These are phyloP conservation scores for Zhuqinia jingwanae DNA, from an alignment of 2,888 invertebrate genomes.

Conservation along the genomic window DNA sequence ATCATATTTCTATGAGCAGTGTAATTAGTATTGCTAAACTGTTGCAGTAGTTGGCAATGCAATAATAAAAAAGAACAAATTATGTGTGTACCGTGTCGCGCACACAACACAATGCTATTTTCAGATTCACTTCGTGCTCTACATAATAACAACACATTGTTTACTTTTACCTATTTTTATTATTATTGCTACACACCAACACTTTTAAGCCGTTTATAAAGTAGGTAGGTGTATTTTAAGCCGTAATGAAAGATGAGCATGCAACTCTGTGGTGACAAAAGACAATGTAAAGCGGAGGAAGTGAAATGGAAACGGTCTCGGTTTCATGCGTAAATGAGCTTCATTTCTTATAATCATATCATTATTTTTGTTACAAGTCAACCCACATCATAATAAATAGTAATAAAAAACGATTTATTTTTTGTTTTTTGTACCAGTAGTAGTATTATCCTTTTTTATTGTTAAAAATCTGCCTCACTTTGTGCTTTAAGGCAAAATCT, in stretches of 20 bases:
- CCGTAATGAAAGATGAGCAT: neutral
- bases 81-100: conserved; percentile 1
- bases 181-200: neutral
- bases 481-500: too few relatives aligned
- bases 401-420: neutral
- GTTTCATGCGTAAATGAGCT: conserved; percentile 67
- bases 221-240: neutral
- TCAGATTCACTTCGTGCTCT: conserved; percentile 46
- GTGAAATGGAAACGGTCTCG: conserved; percentile 63
- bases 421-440: too few relatives aligned
- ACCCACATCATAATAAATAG: conserved; percentile 29
- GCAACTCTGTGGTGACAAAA: neutral
- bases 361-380: conserved; percentile 12
- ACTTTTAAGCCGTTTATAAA: neutral
- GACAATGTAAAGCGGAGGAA: conserved; percentile 18
- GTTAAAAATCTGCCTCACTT: too few relatives aligned
- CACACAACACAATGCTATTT: conserved; percentile 29
- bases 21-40: neutral
- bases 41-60: conserved; percentile 7
- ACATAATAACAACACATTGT: conserved; percentile 33
- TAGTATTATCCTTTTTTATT: neutral
- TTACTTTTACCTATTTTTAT: neutral
- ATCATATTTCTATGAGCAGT: neutral
- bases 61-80: conserved; percentile 13
- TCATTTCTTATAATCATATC: conserved; percentile 15